A percentile compares a stretch with the other conserved stretches of the same genome.
These are phyloP conservation scores for Oxytorus armatus DNA, from an alignment of 2,888 invertebrate species.

Conservation along the genomic window DNA sequence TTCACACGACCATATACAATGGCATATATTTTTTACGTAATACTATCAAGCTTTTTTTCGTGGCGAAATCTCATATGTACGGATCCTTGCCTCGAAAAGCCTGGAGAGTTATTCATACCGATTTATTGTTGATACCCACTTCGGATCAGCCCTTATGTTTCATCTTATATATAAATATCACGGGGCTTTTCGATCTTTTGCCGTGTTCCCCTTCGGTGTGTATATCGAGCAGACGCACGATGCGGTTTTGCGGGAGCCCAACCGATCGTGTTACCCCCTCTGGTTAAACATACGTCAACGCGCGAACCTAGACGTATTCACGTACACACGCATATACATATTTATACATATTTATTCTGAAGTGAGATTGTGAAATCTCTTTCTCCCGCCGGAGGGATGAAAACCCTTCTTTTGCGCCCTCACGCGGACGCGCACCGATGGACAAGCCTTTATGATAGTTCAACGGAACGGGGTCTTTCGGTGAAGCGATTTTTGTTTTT, in stretches of 20 bases:
- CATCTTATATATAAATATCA: conserved; percentile 1
- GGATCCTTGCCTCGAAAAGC: too few species aligned
- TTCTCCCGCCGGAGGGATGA: conserved; percentile 24
- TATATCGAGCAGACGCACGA: conserved; percentile 48
- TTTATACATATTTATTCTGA: conserved; percentile 40
- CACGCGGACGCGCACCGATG: conserved; percentile 16
- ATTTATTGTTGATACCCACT: conserved; percentile 12
- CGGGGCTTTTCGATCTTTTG: conserved; percentile 29
- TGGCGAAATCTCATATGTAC: too few species aligned
- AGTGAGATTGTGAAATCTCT: conserved; percentile 52
- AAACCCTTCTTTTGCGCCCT: conserved; percentile 57
- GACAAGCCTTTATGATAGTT: conserved; percentile 7
- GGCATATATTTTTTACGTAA: too few species aligned
- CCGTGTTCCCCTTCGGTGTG: conserved; percentile 23
- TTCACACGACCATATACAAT: too few species aligned
- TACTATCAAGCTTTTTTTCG: too few species aligned
- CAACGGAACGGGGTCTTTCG: neutral
- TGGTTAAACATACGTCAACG: conserved; percentile 52
- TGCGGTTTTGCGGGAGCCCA: conserved; percentile 62
- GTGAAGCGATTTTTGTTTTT: neutral
- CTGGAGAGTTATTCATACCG: neutral
- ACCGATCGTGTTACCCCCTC: conserved; percentile 59
- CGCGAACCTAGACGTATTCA: conserved; percentile 19
- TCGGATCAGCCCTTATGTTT: conserved; percentile 9
- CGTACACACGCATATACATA: neutral